Conservation (phyloP, 2,888 invertebrate species). For the Cryptus viduatorius region DNA sequence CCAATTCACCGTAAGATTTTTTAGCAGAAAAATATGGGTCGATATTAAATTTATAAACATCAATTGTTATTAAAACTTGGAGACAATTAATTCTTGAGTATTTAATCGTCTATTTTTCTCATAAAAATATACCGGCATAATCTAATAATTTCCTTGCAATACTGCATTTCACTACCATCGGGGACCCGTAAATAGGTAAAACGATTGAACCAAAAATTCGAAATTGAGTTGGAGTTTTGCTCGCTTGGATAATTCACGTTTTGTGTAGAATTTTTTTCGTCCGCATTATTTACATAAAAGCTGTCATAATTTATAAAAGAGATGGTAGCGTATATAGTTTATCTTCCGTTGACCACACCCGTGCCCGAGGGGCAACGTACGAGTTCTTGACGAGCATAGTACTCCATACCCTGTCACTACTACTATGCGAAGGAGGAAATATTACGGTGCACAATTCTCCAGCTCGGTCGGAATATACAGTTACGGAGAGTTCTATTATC, state of each 20-base stretch:
- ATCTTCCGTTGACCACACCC: conserved; percentile 65
- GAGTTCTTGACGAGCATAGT: conserved; percentile 32
- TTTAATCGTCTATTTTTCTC: too few relatives aligned
- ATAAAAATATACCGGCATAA: too few relatives aligned
- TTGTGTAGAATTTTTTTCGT: background rate
- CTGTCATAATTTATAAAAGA: background rate
- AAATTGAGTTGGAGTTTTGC: background rate
- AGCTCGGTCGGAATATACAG: conserved; percentile 42
- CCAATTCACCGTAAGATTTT: too few relatives aligned
- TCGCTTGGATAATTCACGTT: background rate
- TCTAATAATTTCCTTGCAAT: too few relatives aligned
- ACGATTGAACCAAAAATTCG: background rate
- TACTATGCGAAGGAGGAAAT: conserved; percentile 1
- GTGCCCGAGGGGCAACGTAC: conserved; percentile 64
- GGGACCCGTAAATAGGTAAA: too few relatives aligned
- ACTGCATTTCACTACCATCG: too few relatives aligned
- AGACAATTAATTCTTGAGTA: too few relatives aligned
- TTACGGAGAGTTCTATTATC: conserved; percentile 59
- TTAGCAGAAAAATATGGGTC: too few relatives aligned
- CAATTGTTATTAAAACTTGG: too few relatives aligned
- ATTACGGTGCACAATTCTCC: conserved; percentile 54
- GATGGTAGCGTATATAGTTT: conserved; percentile 43
- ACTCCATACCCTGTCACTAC: background rate
- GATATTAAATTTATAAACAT: too few relatives aligned
- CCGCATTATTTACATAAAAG: background rate